Conservation (phyloP, 2,888 invertebrate genomes). For the Acronicta leporina region DNA sequence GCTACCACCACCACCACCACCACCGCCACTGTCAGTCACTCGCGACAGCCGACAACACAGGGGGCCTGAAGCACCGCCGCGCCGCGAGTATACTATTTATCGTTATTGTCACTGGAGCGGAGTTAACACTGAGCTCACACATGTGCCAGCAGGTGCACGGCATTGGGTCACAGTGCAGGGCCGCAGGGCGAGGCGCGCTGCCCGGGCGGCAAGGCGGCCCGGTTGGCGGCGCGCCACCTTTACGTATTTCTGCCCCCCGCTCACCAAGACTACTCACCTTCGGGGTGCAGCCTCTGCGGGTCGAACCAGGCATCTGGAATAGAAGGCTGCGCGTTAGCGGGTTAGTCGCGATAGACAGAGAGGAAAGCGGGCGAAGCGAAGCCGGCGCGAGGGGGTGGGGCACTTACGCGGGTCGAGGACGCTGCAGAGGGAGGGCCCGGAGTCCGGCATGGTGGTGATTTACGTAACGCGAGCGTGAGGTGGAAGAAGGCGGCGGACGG, state of each 20-base stretch:
- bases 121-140: conserved; percentile 65
- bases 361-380: conserved; percentile 75
- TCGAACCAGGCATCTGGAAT: conserved; percentile 98
- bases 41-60: not conserved
- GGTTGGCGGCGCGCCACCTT: conserved; percentile 73
- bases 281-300: conserved; percentile 96
- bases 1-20: conserved; percentile 22
- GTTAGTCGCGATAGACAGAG: conserved; percentile 86
- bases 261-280: conserved; percentile 91
- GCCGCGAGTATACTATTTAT: conserved; percentile 14
- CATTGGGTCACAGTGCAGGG: conserved; percentile 63
- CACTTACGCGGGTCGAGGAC: conserved; percentile 86
- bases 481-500: conserved; percentile 74
- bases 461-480: conserved; percentile 81
- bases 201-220: conserved; percentile 66
- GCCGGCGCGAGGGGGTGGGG: conserved; percentile 65
- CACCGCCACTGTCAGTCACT: conserved; percentile 38
- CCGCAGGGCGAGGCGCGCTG: conserved; percentile 61
- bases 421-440: conserved; percentile 86
- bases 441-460: conserved; percentile 84
- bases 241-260: conserved; percentile 69
- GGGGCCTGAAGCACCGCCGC: not conserved
- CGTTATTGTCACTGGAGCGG: conserved; percentile 51
- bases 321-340: conserved; percentile 89
- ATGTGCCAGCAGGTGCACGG: conserved; percentile 24